Evolutionary conservation across 2,888 invertebrate genomes (phyloP).

Genomic region (Hyposoter dolosus): DNA sequence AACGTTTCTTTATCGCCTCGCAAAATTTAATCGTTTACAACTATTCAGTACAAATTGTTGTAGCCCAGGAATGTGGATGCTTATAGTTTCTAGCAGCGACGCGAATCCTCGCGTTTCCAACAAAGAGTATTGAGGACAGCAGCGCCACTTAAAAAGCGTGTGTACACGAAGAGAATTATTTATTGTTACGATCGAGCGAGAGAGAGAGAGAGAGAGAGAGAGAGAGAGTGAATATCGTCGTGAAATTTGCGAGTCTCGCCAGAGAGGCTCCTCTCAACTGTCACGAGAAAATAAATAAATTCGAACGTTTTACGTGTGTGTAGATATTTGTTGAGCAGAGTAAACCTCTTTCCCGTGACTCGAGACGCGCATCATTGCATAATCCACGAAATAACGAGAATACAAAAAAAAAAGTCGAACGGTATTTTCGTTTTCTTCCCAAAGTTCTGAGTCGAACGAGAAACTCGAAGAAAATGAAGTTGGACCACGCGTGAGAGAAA

Average conservation of each 20-base stretch:
- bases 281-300: conserved; percentile 18
- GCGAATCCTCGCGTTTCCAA: neutral
- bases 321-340: neutral
- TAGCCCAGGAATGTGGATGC: neutral
- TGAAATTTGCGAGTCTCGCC: conserved; percentile 21
- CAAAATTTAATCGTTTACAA: neutral
- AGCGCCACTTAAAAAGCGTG: neutral
- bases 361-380: conserved; percentile 13
- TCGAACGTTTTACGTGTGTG: neutral
- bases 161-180: neutral
- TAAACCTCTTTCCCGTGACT: neutral
- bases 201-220: no score
- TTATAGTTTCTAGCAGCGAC: neutral
- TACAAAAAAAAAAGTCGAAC: neutral
- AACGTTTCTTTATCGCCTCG: neutral
- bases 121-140: neutral
- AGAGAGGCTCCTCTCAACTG: conserved; percentile 22
- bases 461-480: neutral
- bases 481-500: conserved; percentile 27
- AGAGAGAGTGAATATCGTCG: neutral
- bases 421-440: neutral
- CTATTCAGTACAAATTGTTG: neutral
- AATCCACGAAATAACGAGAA: neutral
- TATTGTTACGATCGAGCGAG: neutral
- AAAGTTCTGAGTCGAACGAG: neutral